Evolutionary conservation across 2,888 invertebrate genomes (phyloP).

Genomic region (Drepanosiphum platanoidis): DNA sequence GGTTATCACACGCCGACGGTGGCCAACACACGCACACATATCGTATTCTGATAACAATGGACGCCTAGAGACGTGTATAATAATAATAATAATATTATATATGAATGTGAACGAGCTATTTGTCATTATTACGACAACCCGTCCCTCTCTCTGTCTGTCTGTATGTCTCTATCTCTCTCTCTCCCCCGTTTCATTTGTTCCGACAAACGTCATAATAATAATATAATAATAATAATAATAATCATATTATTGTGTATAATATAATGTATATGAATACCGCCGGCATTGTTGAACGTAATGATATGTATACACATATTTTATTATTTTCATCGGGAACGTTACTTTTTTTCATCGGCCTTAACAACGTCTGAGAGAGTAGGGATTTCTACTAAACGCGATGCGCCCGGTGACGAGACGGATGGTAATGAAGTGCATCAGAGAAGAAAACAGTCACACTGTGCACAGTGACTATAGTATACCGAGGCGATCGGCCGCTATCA

Average conservation of each 20-base stretch:
- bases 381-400: constrained; percentile 7
- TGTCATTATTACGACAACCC: constrained; percentile 58
- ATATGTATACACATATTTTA: constrained; percentile 59
- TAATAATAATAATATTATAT: constrained; percentile 45
- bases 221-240: constrained; percentile 44
- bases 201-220: constrained; percentile 59
- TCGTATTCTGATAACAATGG: constrained; percentile 39
- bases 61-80: constrained; percentile 20
- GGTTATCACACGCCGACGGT: constrained; percentile 59
- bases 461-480: background rate
- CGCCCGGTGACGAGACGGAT: background rate
- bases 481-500: background rate
- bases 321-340: constrained; percentile 43
- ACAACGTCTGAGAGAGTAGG: constrained; percentile 11
- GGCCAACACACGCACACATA: constrained; percentile 25
- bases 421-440: background rate
- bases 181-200: constrained; percentile 51
- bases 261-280: constrained; percentile 30
- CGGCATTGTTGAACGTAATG: constrained; percentile 53
- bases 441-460: background rate
- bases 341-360: constrained; percentile 34
- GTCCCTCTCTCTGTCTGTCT: constrained; percentile 15
- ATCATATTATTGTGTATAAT: constrained; percentile 54
- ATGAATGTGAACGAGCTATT: constrained; percentile 56
- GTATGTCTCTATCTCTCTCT: constrained; percentile 11